Base-by-base conservation (phyloP, 2,113 vertebrate genomes). In the Sakesphorus luctuosus region DNA sequence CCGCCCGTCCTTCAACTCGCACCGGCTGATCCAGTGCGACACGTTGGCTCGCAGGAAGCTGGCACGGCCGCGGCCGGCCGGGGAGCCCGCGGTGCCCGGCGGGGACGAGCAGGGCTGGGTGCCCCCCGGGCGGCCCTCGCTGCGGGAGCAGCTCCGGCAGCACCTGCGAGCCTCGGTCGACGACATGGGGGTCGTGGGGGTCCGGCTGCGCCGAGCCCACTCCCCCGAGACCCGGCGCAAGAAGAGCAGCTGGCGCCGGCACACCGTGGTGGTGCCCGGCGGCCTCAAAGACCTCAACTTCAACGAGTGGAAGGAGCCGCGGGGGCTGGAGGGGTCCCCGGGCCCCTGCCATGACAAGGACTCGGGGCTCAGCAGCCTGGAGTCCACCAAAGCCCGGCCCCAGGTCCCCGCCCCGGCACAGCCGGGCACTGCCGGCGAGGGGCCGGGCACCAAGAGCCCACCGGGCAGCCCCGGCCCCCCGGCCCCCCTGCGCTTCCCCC, bases 11-110 rank as follows among this genome's bases (percentile, higher is more conserved):
- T 99, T 99, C 97, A 99, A 96, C 95, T 99, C 99, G 61, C 99
- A 99, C 97, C 98, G 97, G 93, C 98, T 99, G 68, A 99, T 99
- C 89, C 99, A 99, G 95, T 99, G 99, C 7, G 98, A 99, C 97
- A 96, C 94, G 3, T 96, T 99, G 93, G 99, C 99, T 26, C 98
- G 99, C 12, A 99, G 99, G 91, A 98, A 98, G 93, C 96, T 98
- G 87, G 90, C 72, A 3, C 97, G 98, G 24, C 80, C 96, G 40
- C 97, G 98, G 85, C 66, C 17, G 2, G 95, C 55, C 78, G 98
- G 97, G 0, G 98, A 99, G 69, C 58, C 63, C 26, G 59, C 71
- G 68, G 97, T 73, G 11, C 21, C 96, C 58, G 1, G 18, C 3
- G 58, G 43, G 0, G 91, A 84, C 20, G 84, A 47, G 36, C 89